These are phyloP conservation scores for Acrocephalus kingi DNA, from an alignment of 2,113 vertebrate species.

Conservation along the genomic window DNA sequence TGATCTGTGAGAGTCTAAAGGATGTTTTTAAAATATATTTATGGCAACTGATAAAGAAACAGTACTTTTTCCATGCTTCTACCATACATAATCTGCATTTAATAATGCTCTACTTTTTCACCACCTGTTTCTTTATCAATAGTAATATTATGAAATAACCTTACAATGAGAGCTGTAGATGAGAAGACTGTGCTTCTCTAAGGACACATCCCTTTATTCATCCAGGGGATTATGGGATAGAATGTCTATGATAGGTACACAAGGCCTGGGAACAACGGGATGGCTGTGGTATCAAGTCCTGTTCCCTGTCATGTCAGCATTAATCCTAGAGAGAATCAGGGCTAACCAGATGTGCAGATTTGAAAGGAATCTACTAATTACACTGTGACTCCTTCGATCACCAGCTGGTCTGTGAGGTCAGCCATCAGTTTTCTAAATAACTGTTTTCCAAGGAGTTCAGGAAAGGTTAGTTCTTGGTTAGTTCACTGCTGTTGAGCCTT, in stretches of 20 bases:
- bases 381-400: neutral
- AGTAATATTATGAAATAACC: neutral
- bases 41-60: neutral
- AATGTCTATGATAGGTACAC: neutral
- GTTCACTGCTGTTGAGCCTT: neutral
- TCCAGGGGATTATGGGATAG: neutral
- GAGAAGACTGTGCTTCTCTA: neutral
- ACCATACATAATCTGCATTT: neutral
- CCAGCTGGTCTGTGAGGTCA: neutral
- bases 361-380: neutral
- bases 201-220: neutral
- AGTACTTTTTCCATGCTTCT: fast-evolving
- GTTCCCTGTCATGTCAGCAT: neutral
- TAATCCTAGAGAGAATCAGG: neutral
- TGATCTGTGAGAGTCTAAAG: neutral
- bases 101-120: neutral
- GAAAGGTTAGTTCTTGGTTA: neutral
- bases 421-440: neutral
- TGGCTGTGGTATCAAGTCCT: neutral
- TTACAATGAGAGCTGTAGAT: neutral
- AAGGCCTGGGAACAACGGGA: neutral
- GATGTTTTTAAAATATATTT: neutral
- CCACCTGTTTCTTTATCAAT: neutral
- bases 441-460: neutral
- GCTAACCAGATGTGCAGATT: neutral